Evolutionary conservation across 2,113 vertebrate species (phyloP).

Genomic region (Bufo bufo): DNA sequence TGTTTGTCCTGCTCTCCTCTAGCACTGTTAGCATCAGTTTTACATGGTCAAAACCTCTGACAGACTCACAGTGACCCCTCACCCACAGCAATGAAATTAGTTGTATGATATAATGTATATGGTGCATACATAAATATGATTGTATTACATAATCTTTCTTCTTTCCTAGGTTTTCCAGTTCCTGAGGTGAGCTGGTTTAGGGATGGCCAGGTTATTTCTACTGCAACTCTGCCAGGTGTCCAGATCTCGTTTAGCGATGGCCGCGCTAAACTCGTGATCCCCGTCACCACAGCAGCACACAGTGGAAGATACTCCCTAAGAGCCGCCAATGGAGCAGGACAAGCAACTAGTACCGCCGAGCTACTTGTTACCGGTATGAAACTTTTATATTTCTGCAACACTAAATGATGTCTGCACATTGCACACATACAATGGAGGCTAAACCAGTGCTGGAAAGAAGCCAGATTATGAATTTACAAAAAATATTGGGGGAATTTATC

Average conservation of each 20-base stretch:
- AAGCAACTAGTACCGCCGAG: slow-evolving; percentile 97
- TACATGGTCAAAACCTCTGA: no score
- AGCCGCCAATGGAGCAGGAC: slow-evolving; percentile 96
- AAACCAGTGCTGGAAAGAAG: not conserved
- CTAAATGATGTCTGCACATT: not conserved
- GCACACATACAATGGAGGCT: not conserved
- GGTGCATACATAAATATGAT: not conserved
- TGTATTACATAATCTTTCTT: not conserved
- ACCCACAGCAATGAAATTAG: no score
- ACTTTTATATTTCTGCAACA: not conserved
- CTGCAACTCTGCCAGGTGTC: slow-evolving; percentile 89
- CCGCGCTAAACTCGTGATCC: slow-evolving; percentile 94
- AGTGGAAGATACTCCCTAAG: slow-evolving; percentile 92
- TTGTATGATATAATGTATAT: no score
- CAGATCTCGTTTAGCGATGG: slow-evolving; percentile 99
- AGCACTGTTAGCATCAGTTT: no score
- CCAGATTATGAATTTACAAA: not conserved
- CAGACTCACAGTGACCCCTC: no score
- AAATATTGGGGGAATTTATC: no score
- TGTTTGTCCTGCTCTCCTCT: no score
- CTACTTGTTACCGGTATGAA: slow-evolving; percentile 90
- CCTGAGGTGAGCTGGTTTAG: slow-evolving; percentile 99
- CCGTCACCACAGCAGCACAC: slow-evolving; percentile 87
- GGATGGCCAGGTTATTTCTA: slow-evolving; percentile 97
- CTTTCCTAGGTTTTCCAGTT: slow-evolving; percentile 88